Percentiles rank a stretch among this genome's conserved stretches.
These are phyloP conservation scores for Panthera tigris DNA, from an alignment of 2,113 vertebrate genomes.

Conservation along the genomic window DNA sequence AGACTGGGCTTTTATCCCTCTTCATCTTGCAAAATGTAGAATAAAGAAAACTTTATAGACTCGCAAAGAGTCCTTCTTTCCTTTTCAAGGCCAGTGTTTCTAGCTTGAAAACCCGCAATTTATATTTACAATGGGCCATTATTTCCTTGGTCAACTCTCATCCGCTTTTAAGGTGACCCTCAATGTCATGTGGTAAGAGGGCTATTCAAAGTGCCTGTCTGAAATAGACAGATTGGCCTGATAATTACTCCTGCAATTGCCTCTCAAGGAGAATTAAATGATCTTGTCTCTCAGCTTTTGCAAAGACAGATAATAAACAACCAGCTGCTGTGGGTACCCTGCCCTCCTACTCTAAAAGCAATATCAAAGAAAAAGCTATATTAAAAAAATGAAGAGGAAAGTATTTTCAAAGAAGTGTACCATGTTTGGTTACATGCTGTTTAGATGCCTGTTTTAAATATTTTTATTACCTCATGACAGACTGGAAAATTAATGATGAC, in stretches of 20 bases:
- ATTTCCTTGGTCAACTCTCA: neutral
- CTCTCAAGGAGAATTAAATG: constrained; percentile 72
- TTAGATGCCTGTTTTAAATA: constrained; percentile 55
- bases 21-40: neutral
- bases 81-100: neutral
- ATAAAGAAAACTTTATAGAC: neutral
- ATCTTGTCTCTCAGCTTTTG: constrained; percentile 62
- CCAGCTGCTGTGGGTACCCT: neutral
- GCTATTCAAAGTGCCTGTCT: neutral
- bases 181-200: neutral
- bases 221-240: constrained; percentile 72
- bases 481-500: constrained; percentile 65
- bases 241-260: constrained; percentile 69
- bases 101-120: neutral
- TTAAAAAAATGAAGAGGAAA: neutral
- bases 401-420: neutral
- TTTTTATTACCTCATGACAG: constrained; percentile 12
- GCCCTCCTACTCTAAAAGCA: neutral
- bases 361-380: neutral
- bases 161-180: neutral
- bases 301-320: constrained; percentile 70
- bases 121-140: neutral
- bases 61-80: neutral
- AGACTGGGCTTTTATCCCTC: neutral
- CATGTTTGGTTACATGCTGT: neutral